Conservation (phyloP, 2,113 vertebrate species). For the Scomber colias region DNA sequence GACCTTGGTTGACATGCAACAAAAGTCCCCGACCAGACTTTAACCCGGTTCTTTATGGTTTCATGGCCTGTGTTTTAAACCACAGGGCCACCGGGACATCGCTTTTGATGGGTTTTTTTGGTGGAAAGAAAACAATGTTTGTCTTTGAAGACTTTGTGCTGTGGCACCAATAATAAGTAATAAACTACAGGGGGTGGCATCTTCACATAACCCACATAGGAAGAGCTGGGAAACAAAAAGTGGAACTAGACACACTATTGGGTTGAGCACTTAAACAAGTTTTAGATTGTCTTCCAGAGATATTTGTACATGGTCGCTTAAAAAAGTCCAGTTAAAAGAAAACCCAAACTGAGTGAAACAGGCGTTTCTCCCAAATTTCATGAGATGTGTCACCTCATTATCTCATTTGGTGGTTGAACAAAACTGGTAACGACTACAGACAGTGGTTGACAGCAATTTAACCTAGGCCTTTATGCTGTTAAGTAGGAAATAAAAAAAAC, state of each 20-base stretch:
- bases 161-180: conserved; percentile 44
- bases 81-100: conserved; percentile 39
- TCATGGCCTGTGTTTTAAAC: conserved; percentile 40
- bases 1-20: conserved; percentile 29
- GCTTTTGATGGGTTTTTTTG: conserved; percentile 56
- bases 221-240: background rate
- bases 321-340: conserved; percentile 12
- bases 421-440: background rate
- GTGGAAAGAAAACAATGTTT: conserved; percentile 43
- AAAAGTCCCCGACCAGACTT: conserved; percentile 25
- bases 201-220: conserved; percentile 26
- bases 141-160: conserved; percentile 57
- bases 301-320: background rate
- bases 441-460: background rate
- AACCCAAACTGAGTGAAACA: background rate
- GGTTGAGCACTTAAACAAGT: background rate
- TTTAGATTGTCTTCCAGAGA: background rate
- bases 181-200: conserved; percentile 35
- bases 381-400: no score
- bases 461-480: background rate
- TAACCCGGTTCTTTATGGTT: conserved; percentile 38
- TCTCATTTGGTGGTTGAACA: background rate
- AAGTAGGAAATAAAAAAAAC: no score
- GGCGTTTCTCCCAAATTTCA: background rate
- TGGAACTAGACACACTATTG: background rate